Conservation (phyloP, 2,113 vertebrate species). For the Amphiprion ocellaris region DNA sequence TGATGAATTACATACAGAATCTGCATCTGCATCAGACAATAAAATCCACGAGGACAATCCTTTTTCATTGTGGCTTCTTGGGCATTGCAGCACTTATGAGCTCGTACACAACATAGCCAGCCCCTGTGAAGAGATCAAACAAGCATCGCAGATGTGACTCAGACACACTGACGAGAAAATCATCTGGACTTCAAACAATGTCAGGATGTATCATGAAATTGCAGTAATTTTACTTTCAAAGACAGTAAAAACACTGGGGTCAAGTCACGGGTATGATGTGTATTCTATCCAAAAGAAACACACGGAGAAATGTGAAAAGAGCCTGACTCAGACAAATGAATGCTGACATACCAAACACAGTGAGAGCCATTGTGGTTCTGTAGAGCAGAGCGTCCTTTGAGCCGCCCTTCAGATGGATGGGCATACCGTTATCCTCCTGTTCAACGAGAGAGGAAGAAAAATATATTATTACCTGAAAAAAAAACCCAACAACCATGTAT, state of each 20-base stretch:
- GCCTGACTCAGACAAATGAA: conserved; percentile 47
- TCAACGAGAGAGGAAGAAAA: conserved; percentile 33
- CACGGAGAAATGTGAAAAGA: conserved; percentile 18
- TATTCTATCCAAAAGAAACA: conserved; percentile 10
- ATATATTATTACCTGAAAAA: background rate
- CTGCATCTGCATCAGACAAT: background rate
- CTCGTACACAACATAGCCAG: conserved; percentile 80
- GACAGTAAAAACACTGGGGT: conserved; percentile 8
- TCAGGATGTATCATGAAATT: conserved; percentile 27
- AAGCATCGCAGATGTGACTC: conserved; percentile 1
- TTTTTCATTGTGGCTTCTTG: conserved; percentile 84
- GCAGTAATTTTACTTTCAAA: conserved; percentile 28
- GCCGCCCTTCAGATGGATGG: conserved; percentile 90
- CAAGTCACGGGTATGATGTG: background rate
- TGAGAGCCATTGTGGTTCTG: conserved; percentile 82
- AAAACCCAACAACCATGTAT: background rate
- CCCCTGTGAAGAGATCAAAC: conserved; percentile 78
- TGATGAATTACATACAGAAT: conserved; percentile 1
- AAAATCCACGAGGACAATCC: background rate
- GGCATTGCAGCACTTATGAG: conserved; percentile 81
- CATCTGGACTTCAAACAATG: conserved; percentile 19
- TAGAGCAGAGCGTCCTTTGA: conserved; percentile 84
- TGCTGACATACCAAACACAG: conserved; percentile 85
- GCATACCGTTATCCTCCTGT: conserved; percentile 90
- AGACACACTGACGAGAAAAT: background rate